phyloP scores from a whole-genome alignment of 2,797 vertebrate species.

The Poeciliopsis infans region DNA sequence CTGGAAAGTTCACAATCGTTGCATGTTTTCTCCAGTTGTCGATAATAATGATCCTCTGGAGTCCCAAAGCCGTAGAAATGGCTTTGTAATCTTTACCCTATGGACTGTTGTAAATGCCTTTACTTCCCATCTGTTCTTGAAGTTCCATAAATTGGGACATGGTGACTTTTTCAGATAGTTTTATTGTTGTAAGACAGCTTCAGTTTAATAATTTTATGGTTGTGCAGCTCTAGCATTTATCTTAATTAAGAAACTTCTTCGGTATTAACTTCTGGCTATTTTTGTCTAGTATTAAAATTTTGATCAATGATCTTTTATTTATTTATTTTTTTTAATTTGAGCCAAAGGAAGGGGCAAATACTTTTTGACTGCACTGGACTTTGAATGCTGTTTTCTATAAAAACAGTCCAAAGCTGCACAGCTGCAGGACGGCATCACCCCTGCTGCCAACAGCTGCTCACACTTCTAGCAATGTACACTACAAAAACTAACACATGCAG shows the following conservation, averaged over 20 bases:
- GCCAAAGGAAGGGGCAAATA: not conserved
- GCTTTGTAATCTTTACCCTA: not conserved
- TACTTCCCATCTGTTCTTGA: not conserved
- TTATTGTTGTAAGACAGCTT: not conserved
- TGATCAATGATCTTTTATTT: not conserved
- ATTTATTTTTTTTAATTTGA: not conserved
- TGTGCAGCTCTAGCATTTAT: not conserved
- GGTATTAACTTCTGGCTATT: not conserved
- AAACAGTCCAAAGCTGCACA: constrained; percentile 39
- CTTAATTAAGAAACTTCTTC: not conserved
- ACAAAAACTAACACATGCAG: constrained; percentile 53
- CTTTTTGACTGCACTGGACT: constrained; percentile 21
- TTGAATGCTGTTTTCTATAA: constrained; percentile 36
- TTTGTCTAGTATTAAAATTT: not conserved
- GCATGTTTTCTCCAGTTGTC: not conserved
- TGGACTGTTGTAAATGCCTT: not conserved
- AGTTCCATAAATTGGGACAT: not conserved
- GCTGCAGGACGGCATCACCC: constrained; percentile 57
- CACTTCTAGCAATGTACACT: constrained; percentile 36
- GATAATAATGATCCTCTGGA: not conserved
- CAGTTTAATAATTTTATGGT: not conserved
- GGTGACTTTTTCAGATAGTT: not conserved
- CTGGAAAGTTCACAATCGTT: not conserved
- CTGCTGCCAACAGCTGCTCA: constrained; percentile 74
- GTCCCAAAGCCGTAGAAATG: not conserved